A percentile compares a stretch with the other conserved stretches of the same genome.
Evolutionary conservation across 30 jellyfish, hydroid and myxozoan genomes (phyloP).

Genomic region (Phacellophora camtschatica): DNA sequence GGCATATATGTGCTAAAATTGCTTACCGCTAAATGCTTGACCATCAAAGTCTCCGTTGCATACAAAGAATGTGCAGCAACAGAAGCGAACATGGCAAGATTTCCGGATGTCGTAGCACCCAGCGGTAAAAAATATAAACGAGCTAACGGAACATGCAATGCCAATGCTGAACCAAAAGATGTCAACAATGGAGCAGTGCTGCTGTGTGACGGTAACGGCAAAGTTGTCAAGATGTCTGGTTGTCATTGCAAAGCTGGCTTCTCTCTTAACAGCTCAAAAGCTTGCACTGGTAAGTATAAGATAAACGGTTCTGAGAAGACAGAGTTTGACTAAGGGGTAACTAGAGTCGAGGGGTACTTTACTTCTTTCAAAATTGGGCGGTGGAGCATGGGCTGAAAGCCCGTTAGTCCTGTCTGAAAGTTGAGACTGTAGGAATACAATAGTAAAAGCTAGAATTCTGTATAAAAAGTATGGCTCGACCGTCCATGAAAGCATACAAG

Average conservation of each 20-base stretch:
- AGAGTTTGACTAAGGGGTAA: too few species aligned
- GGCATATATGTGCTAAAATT: neutral
- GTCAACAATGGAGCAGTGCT: neutral
- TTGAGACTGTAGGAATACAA: too few species aligned
- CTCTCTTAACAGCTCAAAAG: neutral
- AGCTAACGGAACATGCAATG: constrained; percentile 4
- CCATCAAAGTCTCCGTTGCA: neutral
- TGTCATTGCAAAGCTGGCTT: constrained; percentile 32
- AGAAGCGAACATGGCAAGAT: neutral
- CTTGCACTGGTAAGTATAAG: constrained; percentile 9
- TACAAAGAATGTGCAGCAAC: neutral
- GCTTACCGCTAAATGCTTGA: constrained; percentile 1
- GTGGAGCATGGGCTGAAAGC: too few species aligned
- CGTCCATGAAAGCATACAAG: too few species aligned
- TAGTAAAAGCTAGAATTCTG: too few species aligned
- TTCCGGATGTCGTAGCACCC: constrained; percentile 18
- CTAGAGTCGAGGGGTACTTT: too few species aligned
- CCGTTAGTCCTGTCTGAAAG: too few species aligned
- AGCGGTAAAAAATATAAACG: neutral
- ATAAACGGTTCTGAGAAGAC: too few species aligned
- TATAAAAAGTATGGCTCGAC: too few species aligned
- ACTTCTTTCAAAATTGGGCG: too few species aligned
- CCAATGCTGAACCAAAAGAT: neutral
- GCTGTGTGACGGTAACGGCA: neutral
- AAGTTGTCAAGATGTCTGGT: neutral